Evolutionary conservation across 2,888 invertebrate genomes (phyloP), one percentile per base, ranked within the genome.

Genomic region (Anarsia innoxiella): DNA sequence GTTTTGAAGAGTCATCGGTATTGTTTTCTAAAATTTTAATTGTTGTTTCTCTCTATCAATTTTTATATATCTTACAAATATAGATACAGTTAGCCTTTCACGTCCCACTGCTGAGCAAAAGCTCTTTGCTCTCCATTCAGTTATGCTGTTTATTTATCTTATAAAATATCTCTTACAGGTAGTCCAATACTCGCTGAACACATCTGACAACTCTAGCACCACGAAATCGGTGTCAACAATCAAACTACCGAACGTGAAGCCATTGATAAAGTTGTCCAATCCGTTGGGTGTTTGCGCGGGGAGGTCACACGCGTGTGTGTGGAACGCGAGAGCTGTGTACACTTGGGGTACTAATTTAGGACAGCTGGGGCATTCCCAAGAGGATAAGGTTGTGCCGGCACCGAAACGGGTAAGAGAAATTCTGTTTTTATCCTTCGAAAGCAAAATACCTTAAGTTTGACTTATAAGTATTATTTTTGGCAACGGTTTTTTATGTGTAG

Each of bases 301-400:
- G 1, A 84, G 90, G 6, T 89, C 87, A 42, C 94, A 95, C 70
- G 91, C 92, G 0, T 89, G 92, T 1, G 88, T 88, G 9, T 87
- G 91, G 88, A 87, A 89, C 64, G 41, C 68, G 0, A 67, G 84
- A 15, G 85, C 84, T 1, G 70, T 94, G 0, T 94, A 89, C 66
- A 91, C 93, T 0, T 95, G 93, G 91, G 96, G 96, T 1, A 78
- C 89, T 2, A 94, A 96, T 76, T 87, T 89, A 35, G 96, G 96
- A 0, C 95, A 96, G 59, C 74, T 95, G 53, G 94, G 94, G 1
- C 91, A 91, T 46, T 77, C 76, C 45, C 84, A 75, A 62, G 71
- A 73, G 10, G 85, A 86, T 9, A 78, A 72, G 45, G 42, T 72
- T 2, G 66, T 89, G 1, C 43, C 75, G 0, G 48, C 64, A 0